Percentiles rank a stretch among this genome's conserved stretches.
Evolutionary conservation across 2,797 vertebrate species (phyloP).

Genomic region (Nyctalus aviator): DNA sequence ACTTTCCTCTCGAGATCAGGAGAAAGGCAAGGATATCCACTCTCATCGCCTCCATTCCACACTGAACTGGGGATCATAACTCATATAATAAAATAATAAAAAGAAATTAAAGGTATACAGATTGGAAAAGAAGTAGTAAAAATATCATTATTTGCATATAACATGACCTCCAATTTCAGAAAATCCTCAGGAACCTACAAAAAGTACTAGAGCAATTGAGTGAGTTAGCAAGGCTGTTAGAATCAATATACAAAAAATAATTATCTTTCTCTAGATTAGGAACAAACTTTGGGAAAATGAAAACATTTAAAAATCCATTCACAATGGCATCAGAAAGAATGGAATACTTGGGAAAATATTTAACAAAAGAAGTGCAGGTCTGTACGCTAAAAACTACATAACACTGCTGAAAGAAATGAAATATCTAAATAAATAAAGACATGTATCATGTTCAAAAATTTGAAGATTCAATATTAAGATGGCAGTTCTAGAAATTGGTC

Average conservation of each 20-base stretch:
- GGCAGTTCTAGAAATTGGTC: not conserved
- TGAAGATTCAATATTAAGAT: not conserved
- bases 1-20: not conserved
- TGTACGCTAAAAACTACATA: not conserved
- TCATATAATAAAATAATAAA: not conserved
- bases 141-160: not conserved
- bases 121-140: not conserved
- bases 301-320: conserved; percentile 3
- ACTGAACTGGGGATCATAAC: not conserved
- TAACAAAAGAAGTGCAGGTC: not conserved
- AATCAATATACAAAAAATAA: conserved; percentile 23
- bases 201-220: conserved; percentile 29
- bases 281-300: not conserved
- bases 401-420: no score
- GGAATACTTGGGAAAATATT: conserved; percentile 31
- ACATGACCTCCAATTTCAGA: conserved; percentile 26
- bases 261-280: not conserved
- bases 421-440: not conserved
- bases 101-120: not conserved
- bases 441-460: not conserved
- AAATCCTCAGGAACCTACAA: not conserved
- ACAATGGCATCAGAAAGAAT: not conserved
- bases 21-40: not conserved
- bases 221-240: not conserved
- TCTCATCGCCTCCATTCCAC: not conserved